phyloP scores from a whole-genome alignment of 1,140 invertebrate species.

The Brachionus koreanus region DNA sequence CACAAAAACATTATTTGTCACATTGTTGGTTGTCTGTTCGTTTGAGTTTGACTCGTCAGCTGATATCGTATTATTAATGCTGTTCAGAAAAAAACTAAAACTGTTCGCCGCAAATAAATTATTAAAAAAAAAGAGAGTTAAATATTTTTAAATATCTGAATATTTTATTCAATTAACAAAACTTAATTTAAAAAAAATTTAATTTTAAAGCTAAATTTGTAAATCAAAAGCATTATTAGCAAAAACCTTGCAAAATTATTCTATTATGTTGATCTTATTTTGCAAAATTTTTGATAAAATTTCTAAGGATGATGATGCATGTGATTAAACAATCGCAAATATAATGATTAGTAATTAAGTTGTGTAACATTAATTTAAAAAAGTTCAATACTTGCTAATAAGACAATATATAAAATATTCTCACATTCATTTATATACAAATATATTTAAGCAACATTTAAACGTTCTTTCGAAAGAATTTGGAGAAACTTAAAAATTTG shows the following conservation, averaged over 20 bases:
- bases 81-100: constrained; percentile 36
- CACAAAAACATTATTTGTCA: constrained; percentile 5
- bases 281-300: background rate
- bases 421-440: constrained; percentile 19
- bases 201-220: background rate
- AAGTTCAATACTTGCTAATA: background rate
- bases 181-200: background rate
- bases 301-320: background rate
- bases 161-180: background rate
- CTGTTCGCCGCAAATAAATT: background rate
- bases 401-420: background rate
- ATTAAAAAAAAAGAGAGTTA: background rate
- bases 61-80: constrained; percentile 6
- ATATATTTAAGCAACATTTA: background rate
- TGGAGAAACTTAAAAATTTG: constrained; percentile 25
- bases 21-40: background rate
- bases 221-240: background rate
- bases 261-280: background rate
- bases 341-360: background rate
- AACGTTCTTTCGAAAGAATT: background rate
- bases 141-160: background rate
- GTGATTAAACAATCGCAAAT: background rate
- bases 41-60: background rate
- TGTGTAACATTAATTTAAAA: background rate
- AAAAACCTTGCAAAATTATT: background rate